These are phyloP conservation scores for Tribolium castaneum DNA, from an alignment of 1,140 invertebrate genomes.

Conservation along the genomic window DNA sequence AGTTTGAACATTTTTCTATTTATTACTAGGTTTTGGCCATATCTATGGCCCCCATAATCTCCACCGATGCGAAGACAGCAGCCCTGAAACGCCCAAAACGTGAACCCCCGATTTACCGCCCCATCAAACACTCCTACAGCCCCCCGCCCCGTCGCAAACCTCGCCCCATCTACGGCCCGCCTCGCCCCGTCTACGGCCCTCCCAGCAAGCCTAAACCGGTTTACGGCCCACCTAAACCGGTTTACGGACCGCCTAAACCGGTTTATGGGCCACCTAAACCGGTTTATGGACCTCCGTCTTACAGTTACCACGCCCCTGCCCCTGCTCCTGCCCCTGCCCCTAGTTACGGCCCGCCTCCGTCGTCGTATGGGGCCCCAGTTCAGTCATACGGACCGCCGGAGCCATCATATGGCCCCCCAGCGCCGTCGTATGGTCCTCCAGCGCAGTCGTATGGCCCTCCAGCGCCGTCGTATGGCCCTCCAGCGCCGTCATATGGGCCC, in stretches of 20 bases:
- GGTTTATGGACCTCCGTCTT: slow-evolving; percentile 38
- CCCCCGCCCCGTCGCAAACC: slow-evolving; percentile 36
- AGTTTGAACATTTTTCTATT: not conserved
- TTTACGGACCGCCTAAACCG: slow-evolving; percentile 36
- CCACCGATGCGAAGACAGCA: not conserved
- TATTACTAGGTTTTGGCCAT: not conserved
- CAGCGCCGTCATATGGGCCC: slow-evolving; percentile 5
- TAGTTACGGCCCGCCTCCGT: slow-evolving; percentile 39
- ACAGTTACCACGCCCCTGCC: slow-evolving; percentile 38
- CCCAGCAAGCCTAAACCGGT: slow-evolving; percentile 35
- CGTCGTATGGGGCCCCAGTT: no score
- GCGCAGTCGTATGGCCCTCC: not conserved
- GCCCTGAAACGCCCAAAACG: not conserved
- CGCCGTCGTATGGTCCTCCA: slow-evolving; percentile 13
- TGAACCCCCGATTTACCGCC: slow-evolving; percentile 13
- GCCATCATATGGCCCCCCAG: slow-evolving; percentile 22
- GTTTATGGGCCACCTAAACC: slow-evolving; percentile 37
- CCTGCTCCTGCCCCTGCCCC: slow-evolving; percentile 19
- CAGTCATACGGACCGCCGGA: slow-evolving; percentile 35
- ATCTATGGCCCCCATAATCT: not conserved
- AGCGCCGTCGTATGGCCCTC: slow-evolving; percentile 33
- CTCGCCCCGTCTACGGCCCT: slow-evolving; percentile 5
- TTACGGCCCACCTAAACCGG: slow-evolving; percentile 43
- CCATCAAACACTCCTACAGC: slow-evolving; percentile 43
- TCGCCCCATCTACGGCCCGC: slow-evolving; percentile 24